These are phyloP conservation scores for Saccostrea cuccullata DNA, from an alignment of 1,140 invertebrate genomes.

Conservation along the genomic window DNA sequence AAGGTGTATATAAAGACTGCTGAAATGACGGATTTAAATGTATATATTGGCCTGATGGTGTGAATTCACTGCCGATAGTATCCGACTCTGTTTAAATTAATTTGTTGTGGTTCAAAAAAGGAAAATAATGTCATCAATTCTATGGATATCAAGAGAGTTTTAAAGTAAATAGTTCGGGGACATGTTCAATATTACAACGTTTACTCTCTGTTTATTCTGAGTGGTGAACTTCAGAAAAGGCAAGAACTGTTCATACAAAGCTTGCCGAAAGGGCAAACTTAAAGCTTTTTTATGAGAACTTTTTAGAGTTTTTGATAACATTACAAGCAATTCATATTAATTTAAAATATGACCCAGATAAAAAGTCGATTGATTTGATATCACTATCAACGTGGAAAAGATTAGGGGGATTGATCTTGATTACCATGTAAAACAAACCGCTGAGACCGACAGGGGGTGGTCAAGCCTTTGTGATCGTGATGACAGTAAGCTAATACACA, in stretches of 20 bases:
- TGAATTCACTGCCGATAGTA: neutral
- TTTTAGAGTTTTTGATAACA: neutral
- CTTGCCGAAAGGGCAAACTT: neutral
- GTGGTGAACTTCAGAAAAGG: neutral
- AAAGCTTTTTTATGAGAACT: neutral
- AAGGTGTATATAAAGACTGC: neutral
- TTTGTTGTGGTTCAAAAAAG: conserved; percentile 13
- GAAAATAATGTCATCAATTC: conserved; percentile 34
- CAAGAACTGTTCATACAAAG: conserved; percentile 6
- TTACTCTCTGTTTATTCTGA: neutral
- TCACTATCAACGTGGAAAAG: conserved; percentile 19
- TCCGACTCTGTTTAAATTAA: neutral
- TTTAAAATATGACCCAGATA: conserved; percentile 28
- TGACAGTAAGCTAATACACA: conserved; percentile 33
- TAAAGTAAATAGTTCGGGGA: neutral
- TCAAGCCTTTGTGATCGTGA: conserved; percentile 16
- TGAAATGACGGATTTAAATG: conserved; percentile 11
- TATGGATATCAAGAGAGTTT: neutral
- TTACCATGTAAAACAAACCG: conserved; percentile 22
- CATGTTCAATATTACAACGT: conserved; percentile 6
- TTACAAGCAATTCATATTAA: neutral
- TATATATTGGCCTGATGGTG: neutral
- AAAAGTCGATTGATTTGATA: conserved; percentile 18
- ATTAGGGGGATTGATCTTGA: conserved; percentile 15
- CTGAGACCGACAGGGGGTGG: conserved; percentile 4